Base-by-base conservation (phyloP, 2,797 vertebrate genomes). In the Salmo trutta region DNA sequence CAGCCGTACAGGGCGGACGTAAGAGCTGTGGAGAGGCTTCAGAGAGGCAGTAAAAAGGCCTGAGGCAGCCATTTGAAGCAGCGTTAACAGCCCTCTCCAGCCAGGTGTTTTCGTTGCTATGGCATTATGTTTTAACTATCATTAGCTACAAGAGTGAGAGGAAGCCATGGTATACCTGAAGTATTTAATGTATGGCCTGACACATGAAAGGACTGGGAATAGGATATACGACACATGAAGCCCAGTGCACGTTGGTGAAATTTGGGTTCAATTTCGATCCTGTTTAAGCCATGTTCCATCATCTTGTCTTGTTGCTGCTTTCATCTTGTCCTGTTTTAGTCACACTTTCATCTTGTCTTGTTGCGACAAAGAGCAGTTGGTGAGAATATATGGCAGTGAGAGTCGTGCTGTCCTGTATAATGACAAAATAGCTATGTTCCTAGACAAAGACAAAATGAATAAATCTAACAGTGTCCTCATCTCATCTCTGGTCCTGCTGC, bases 101-200 rank as follows among this genome's bases (percentile, higher is more conserved):
- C 85, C 82, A 84, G 85, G 83, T 88, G 86, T 87, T 80, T 83
- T 80, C 74, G 68, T 85, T 83, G 75, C 80, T 74, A 85, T 82
- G 83, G 81, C 82, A 81, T 10, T 71, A 68, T 52, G 24, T 71
- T 70, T 79, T 51, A 73, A 70, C 24, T 68, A 74, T 31, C 65
- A 33, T 56, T 27, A 59, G 56, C 56, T 59, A 52, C 12, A 3
- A 31, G n/a, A 31, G 17, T 68, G 64, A 27, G n/a, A 56, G 52
- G 51, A 76, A 77, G 41, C 53, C 24, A 65, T 29, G 64, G 24
- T 65, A 59, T 65, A 29, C 24, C 64, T 24, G 3, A 29, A 29
- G 24, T 65, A 65, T 65, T 65, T 65, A 2, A 65, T 65, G 64
- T 65, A 29, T 29, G 64, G 24, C 12, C 64, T 65, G 24, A 65